Evolutionary conservation across 2,888 invertebrate species (phyloP).

Genomic region (Pegoplata infirma): DNA sequence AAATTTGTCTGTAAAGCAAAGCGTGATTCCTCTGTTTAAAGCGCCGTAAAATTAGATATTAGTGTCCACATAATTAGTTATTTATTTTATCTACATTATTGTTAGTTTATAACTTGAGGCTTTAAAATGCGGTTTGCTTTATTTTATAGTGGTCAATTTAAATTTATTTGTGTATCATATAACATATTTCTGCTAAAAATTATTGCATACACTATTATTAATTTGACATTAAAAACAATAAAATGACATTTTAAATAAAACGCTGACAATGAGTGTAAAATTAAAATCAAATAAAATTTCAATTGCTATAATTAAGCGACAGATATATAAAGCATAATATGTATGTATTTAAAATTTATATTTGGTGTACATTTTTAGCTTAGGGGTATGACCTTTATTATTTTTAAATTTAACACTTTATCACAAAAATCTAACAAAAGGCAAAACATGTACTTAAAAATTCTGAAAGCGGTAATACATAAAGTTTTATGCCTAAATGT

Average conservation of each 20-base stretch:
- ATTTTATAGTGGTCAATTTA: constrained; percentile 38
- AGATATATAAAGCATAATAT: no score
- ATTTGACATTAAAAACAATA: constrained; percentile 29
- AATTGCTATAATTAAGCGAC: not conserved
- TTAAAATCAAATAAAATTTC: not conserved
- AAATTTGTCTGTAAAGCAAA: no score
- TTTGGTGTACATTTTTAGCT: no score
- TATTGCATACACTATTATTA: constrained; percentile 20
- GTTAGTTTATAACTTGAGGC: constrained; percentile 38
- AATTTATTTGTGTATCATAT: not conserved
- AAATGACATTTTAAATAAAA: constrained; percentile 34
- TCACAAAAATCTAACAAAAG: no score
- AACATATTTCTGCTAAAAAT: not conserved
- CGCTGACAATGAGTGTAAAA: not conserved
- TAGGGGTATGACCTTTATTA: no score
- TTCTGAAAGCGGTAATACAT: no score
- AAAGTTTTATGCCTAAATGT: no score
- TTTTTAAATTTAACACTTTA: no score
- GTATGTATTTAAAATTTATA: no score
- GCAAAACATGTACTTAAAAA: no score
- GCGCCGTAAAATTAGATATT: no score
- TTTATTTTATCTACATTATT: constrained; percentile 34
- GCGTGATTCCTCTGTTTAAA: no score
- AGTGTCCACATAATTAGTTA: not conserved
- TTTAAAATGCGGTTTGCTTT: constrained; percentile 45